Evolutionary conservation across 2,888 invertebrate species (phyloP), one percentile per base, ranked within the genome.

Genomic region (Apotomis betuletana): DNA sequence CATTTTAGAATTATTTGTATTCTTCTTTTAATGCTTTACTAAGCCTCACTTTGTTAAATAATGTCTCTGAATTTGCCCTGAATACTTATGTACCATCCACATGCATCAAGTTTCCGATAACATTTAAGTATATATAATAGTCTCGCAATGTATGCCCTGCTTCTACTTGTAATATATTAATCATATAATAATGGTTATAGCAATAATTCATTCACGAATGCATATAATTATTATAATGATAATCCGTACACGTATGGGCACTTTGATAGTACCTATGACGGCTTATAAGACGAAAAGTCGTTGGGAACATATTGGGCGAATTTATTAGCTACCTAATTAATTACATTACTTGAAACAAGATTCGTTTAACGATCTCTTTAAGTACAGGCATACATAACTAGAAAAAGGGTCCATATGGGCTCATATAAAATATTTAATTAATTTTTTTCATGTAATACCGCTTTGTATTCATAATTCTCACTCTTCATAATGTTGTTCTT

Each of bases 251-350:
- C 9, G 10, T 52, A 63, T 36, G 27, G 3, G 4, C 12, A 36
- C 57, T 10, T 41, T 6, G 41, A 15, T 54, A 41, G 10, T 41
- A 38, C 41, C 9, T 38, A 41, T 54, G 44, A 15, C 41, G 41
- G 54, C 10, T 54, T 41, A 54, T 38, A 9, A 64, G 41, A 55
- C 15, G 44, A 15, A 54, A 54, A 15, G 64, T 64, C 64, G 64
- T 64, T 78, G 87, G 85, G 84, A 86, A 81, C 85, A 87, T 79
- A 80, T 73, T 73, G 76, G 78, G 79, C 84, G 87, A 87, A 87
- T 87, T 87, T 87, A 87, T 79, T 85, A 87, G 71, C 46, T 71
- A 67, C 65, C 61, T 74, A 63, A 49, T 58, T 27, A 70, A 15
- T 13, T 55, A 67, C 60, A 55, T 15, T 52, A 61, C 15, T 38